Percentiles rank a stretch among this genome's conserved stretches.
Conservation (phyloP, 1,140 invertebrate genomes). For the Melitaea cinxia region DNA sequence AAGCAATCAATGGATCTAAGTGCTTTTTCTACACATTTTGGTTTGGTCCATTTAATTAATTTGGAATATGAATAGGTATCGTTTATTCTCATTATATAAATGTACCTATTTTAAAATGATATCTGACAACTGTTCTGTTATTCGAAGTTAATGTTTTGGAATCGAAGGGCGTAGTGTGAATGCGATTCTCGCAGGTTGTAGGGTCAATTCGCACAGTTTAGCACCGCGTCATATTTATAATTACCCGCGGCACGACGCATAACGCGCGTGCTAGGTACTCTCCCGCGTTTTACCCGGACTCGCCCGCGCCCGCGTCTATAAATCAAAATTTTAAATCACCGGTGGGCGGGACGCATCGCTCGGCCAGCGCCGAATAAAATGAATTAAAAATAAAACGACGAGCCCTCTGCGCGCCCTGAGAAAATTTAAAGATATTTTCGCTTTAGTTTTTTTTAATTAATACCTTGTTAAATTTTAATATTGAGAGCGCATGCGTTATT, state of each 20-base stretch:
- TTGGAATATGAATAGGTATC: not conserved
- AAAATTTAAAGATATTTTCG: slow-evolving; percentile 78
- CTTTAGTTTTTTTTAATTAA: slow-evolving; percentile 81
- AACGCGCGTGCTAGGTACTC: slow-evolving; percentile 44
- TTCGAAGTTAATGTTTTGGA: not conserved
- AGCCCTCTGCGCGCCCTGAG: slow-evolving; percentile 69
- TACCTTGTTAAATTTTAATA: slow-evolving; percentile 82
- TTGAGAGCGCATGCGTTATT: slow-evolving; percentile 77
- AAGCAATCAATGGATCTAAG: not conserved
- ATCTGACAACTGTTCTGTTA: not conserved
- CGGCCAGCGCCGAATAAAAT: slow-evolving; percentile 76
- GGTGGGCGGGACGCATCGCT: slow-evolving; percentile 69
- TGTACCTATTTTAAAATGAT: not conserved
- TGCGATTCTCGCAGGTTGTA: slow-evolving; percentile 48
- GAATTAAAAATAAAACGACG: slow-evolving; percentile 79
- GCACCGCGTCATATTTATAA: slow-evolving; percentile 79
- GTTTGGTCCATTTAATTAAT: not conserved
- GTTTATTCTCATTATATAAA: not conserved
- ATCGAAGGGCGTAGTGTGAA: slow-evolving; percentile 40
- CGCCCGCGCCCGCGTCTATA: slow-evolving; percentile 60
- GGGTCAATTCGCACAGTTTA: slow-evolving; percentile 73
- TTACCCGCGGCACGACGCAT: slow-evolving; percentile 55
- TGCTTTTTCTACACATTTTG: not conserved
- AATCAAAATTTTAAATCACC: slow-evolving; percentile 81
- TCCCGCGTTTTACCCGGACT: slow-evolving; percentile 46